Base-by-base conservation (phyloP, 2,797 vertebrate genomes). In the Smutsia temminckii region DNA sequence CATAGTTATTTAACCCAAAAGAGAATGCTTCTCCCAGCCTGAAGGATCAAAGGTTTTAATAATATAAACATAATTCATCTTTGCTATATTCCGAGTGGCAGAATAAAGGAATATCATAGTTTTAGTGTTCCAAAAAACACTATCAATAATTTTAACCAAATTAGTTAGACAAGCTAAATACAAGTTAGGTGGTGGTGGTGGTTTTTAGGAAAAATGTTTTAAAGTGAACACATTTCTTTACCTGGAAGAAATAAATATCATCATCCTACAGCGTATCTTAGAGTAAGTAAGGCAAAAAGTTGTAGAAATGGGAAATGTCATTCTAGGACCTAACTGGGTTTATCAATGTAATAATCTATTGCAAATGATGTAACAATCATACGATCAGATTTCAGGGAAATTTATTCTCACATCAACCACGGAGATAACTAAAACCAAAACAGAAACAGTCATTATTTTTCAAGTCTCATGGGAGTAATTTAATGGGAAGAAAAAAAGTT, bases 401-500 rank as follows among this genome's bases (percentile, higher is more conserved):
- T 72, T 74, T 42, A n/a, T 93, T 93, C 95, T 94, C 51, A 88
- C 63, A 83, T 79, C 29, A 57, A 18, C 93, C 42, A 79, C 29
- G 63, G 40, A 81, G 79, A 83, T 96, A 74, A 74, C 40, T 66
- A 91, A 93, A 94, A 93, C 25, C 27, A 72, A 94, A 61, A 55
- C 23, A n/a, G 34, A 91, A 92, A 94, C 34, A 4, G 6, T 37
- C 74, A 27, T 66, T 74, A n/a, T 89, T 85, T 90, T 59, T 86
- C 27, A 91, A 59, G 40, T 85, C 51, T 46, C 77, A 81, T 71
- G 18, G 29, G 20, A 80, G 8, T 69, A 27, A 89, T 55, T 57
- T 86, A 72, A 59, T 81, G 21, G 57, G 21, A 83, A 93, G 61
- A 14, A 89, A 92, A 89, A 63, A 53, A 40, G 6, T 34, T 34